A percentile compares a stretch with the other conserved stretches of the same genome.
phyloP scores from a whole-genome alignment of 2,113 vertebrate species.

The Gracilinanus agilis region DNA sequence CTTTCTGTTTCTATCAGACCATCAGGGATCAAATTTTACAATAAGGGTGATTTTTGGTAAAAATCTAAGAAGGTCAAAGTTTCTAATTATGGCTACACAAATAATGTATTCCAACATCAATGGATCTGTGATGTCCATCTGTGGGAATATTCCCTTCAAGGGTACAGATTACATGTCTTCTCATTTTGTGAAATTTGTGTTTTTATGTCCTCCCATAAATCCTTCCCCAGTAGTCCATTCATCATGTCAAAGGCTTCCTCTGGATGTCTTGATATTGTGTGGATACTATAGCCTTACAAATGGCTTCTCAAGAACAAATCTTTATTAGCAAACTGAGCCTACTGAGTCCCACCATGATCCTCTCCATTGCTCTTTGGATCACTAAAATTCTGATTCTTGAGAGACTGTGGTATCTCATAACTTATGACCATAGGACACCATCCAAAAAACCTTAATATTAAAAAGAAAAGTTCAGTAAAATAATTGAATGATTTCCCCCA shows the following conservation, averaged over 20 bases:
- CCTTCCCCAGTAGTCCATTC: neutral
- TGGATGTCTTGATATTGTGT: neutral
- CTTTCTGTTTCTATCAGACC: slow-evolving; percentile 36
- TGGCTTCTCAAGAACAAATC: neutral
- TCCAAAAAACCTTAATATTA: neutral
- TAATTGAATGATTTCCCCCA: neutral
- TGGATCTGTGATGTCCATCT: neutral
- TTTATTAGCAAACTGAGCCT: neutral
- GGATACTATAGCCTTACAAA: neutral
- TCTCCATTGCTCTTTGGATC: neutral
- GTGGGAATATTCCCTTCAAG: neutral
- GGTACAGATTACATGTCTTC: neutral
- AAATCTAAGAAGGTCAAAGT: neutral
- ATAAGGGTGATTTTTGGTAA: neutral
- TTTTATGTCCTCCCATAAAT: neutral
- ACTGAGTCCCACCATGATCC: neutral
- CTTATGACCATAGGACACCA: neutral
- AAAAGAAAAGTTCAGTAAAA: neutral
- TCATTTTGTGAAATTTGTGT: neutral
- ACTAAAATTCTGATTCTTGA: neutral
- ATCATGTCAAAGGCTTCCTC: neutral
- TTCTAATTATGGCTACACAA: slow-evolving; percentile 20
- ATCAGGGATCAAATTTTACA: neutral
- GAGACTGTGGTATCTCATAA: neutral
- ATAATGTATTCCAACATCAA: neutral